Evolutionary conservation across 2,797 vertebrate species (phyloP), one percentile per base, ranked within the genome.

Genomic region (Apodemus agrarius): DNA sequence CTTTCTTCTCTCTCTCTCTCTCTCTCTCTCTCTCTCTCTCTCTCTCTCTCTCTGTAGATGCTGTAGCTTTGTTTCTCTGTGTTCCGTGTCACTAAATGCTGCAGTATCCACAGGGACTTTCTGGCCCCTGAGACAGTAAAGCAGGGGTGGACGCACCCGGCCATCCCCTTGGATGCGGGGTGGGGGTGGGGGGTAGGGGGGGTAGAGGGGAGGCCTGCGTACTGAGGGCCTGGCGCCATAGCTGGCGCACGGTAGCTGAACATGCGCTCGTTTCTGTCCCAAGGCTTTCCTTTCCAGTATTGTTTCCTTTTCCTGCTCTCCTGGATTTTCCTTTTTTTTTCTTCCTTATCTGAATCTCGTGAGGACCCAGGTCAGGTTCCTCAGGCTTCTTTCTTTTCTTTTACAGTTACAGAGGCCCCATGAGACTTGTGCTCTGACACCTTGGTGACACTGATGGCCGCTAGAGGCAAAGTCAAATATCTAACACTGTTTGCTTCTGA

Each of bases 371-470:
- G 57, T 83, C 67, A 89, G 26, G 69, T 94, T 93, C 37, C 24
- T 84, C 91, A 87, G 43, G 52, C n/a, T 85, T 90, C 90, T 95
- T 93, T 96, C 63, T 91, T 63, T 14, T 29, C 1, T 81, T 89
- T 37, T 2, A n/a, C 86, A 69, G 89, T 78, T 21, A 16, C 21
- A 83, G 34, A n/a, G 67, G 37, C 19, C 26, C 37, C 12, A 0
- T 74, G 85, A 86, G 93, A 46, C 49, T 69, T 19, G 19, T 43
- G 12, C 43, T 93, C 46, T 74, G 8, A 21, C 6, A 34, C 79
- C 12, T 22, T 65, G 63, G 57, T 46, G 40, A 75, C 59, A 46
- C 49, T 57, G n/a, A 24, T 7, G 6, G 7, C 79, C 34, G 0
- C 67, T 86, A 12, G 29, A 85, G 1, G 19, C 57, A 79, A 24